Evolutionary conservation across 2,797 vertebrate species (phyloP).

Genomic region (Decapterus maruadsi): DNA sequence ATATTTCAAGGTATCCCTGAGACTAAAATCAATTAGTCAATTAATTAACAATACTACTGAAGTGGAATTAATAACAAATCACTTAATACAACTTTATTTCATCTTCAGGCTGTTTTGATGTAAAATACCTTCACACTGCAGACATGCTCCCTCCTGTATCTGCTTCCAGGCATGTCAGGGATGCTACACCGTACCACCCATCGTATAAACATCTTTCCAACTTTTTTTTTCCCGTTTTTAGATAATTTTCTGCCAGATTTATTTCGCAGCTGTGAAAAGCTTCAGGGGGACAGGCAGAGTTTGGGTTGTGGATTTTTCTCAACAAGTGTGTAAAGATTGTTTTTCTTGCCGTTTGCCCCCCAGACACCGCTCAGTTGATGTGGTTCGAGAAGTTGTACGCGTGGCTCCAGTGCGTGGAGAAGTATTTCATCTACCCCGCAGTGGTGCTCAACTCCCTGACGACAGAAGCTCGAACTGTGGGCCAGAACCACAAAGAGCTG

Average conservation of each 20-base stretch:
- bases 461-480: conserved; percentile 89
- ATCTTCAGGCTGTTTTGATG: background rate
- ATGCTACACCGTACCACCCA: background rate
- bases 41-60: background rate
- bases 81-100: background rate
- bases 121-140: conserved; percentile 12
- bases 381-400: conserved; percentile 96
- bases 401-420: conserved; percentile 93
- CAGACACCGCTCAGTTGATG: conserved; percentile 94
- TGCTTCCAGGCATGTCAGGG: conserved; percentile 4
- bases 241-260: conserved; percentile 21
- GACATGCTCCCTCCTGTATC: background rate
- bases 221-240: background rate
- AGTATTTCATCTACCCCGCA: conserved; percentile 92
- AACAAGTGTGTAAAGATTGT: background rate
- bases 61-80: background rate
- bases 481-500: conserved; percentile 89
- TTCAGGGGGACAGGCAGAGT: background rate
- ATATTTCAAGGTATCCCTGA: background rate
- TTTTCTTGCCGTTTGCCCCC: conserved; percentile 6
- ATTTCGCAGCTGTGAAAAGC: conserved; percentile 1
- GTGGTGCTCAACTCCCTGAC: conserved; percentile 93
- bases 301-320: conserved; percentile 3
- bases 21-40: background rate
- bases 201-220: conserved; percentile 3